Evolutionary conservation across 2,888 invertebrate species (phyloP), one percentile per base, ranked within the genome.

Genomic region (Julus scandinavius): DNA sequence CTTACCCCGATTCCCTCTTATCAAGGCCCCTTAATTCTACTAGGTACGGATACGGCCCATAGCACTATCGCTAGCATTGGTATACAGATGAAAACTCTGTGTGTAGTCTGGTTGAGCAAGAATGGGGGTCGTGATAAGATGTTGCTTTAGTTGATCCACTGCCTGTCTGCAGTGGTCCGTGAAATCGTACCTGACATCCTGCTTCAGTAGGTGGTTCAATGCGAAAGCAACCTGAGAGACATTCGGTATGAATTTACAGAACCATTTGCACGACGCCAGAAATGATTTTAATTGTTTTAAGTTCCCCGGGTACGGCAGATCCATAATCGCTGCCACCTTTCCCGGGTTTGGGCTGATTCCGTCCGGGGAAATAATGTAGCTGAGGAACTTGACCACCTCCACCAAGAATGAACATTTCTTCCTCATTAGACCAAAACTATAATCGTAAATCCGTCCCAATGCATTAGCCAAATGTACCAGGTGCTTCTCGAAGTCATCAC

Each of bases 121-220:
- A 9, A 54, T 13, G 0, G 54, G 54, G 1, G 54, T 1, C 3
- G 5, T 3, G 54, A 4, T 1, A 0, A 54, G 2, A 2, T 2
- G 1, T 0, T 50, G 5, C 1, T 9, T 13, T 0, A 13, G 0
- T 0, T 1, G 13, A 0, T 13, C 3, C 0, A 13, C 13, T 1
- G 54, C 54, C 2, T 1, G 0, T 13, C 0, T 2, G 54, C 54
- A 54, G 7, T n/a, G n/a, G n/a, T n/a, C n/a, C n/a, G n/a, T n/a
- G 2, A 50, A 50, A 1, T 50, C 50, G 2, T 11, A 50, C 50
- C 1, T 13, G 1, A 2, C 50, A 0, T 54, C 54, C 13, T 54
- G 9, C 13, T 54, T 4, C 2, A 54, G 1, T 0, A 54, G 13
- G 3, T 13, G 5, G 1, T 13, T 13, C 0, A 54, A 4, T 2